phyloP scores from a whole-genome alignment of 2,113 vertebrate genomes.

The Hepsetus odoe region DNA sequence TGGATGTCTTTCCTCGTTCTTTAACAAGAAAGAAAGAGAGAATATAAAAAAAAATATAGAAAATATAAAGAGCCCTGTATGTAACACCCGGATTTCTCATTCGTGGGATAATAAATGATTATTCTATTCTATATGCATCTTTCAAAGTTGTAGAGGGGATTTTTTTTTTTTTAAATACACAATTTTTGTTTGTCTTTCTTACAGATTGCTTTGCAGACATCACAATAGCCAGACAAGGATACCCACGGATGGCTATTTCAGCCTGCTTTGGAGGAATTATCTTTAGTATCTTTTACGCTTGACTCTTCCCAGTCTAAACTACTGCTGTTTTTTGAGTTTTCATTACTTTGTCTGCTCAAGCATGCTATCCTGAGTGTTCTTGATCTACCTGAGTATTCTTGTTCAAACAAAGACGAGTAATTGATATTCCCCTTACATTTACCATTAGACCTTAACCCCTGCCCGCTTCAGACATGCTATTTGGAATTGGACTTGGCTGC shows the following conservation, averaged over 20 bases:
- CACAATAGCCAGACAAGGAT: conserved; percentile 93
- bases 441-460: not conserved
- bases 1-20: no score
- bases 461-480: conserved; percentile 83
- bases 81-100: no score
- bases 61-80: no score
- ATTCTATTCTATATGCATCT: no score
- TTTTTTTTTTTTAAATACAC: no score
- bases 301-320: not conserved
- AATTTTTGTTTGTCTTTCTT: conserved; percentile 38
- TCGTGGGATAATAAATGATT: no score
- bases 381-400: no score
- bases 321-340: not conserved
- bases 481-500: conserved; percentile 91
- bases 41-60: no score
- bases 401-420: no score
- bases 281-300: conserved; percentile 91
- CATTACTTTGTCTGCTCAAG: no score
- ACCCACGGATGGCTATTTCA: conserved; percentile 94
- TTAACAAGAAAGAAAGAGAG: no score
- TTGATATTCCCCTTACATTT: not conserved
- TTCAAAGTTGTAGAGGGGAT: not conserved
- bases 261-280: conserved; percentile 98
- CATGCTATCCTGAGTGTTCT: no score
- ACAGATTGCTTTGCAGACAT: conserved; percentile 92